Conservation (phyloP, 2,113 vertebrate genomes). For the Coreoperca whiteheadi region DNA sequence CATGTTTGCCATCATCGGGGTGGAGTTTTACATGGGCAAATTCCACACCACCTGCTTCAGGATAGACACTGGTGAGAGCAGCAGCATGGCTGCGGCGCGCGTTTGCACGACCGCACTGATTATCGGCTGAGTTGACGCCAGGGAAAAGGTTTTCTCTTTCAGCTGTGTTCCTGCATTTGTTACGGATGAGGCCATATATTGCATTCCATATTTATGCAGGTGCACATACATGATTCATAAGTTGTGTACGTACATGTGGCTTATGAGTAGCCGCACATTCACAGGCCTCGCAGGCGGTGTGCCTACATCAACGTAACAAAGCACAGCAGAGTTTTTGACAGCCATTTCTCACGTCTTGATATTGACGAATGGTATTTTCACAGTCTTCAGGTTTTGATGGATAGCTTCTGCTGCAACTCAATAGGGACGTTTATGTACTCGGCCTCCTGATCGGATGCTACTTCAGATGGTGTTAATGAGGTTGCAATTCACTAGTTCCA, state of each 20-base stretch:
- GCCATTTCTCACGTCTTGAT: conserved; percentile 46
- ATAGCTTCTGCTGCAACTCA: conserved; percentile 32
- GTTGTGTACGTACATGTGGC: conserved; percentile 5
- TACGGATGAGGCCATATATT: conserved; percentile 1
- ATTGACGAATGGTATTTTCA: conserved; percentile 51
- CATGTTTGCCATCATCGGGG: conserved; percentile 99
- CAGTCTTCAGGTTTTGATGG: conserved; percentile 38
- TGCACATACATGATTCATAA: conserved; percentile 51
- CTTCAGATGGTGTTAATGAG: conserved; percentile 32
- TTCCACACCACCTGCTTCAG: conserved; percentile 96
- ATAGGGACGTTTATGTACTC: conserved; percentile 10
- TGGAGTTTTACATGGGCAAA: conserved; percentile 99
- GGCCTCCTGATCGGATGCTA: conserved; percentile 10
- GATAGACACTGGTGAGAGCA: conserved; percentile 87
- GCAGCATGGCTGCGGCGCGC: conserved; percentile 1
- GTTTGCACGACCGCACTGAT: conserved; percentile 2
- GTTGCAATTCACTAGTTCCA: not conserved
- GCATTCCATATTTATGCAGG: conserved; percentile 17
- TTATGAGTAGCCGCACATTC: not conserved
- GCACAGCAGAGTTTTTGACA: conserved; percentile 25
- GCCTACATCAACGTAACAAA: conserved; percentile 11
- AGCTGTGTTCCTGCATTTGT: conserved; percentile 3
- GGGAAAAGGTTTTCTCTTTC: not conserved
- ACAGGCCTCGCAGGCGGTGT: not conserved
- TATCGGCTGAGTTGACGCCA: not conserved